Evolutionary conservation across 2,113 vertebrate species (phyloP).

Genomic region (Tupaia chinensis): DNA sequence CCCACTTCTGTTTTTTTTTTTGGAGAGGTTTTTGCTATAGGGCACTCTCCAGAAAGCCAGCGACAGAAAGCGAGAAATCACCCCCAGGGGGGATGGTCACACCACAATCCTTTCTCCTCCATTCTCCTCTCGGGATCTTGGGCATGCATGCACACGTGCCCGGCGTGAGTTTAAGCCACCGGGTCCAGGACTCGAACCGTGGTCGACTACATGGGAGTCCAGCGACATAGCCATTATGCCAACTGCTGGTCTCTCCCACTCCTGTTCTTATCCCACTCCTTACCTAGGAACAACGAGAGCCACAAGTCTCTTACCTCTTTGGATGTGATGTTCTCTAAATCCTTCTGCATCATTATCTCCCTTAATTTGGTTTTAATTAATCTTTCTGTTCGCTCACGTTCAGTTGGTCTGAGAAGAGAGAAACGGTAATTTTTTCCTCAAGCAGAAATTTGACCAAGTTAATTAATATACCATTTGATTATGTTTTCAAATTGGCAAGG

Average conservation of each 20-base stretch:
- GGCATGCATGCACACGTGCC: no score
- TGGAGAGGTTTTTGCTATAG: no score
- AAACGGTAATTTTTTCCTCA: constrained; percentile 66
- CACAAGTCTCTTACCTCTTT: constrained; percentile 92
- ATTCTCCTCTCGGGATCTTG: no score
- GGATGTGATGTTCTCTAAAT: constrained; percentile 98
- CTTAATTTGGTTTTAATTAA: constrained; percentile 95
- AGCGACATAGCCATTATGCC: no score
- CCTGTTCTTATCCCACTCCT: neutral
- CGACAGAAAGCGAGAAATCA: no score
- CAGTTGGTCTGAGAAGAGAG: constrained; percentile 92
- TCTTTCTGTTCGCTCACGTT: constrained; percentile 96
- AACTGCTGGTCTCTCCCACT: no score
- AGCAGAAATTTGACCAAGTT: constrained; percentile 32
- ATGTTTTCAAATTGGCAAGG: constrained; percentile 33
- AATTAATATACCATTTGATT: constrained; percentile 40
- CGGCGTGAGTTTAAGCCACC: no score
- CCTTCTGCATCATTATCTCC: constrained; percentile 99
- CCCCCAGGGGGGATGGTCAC: no score
- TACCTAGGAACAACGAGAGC: neutral
- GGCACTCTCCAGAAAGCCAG: no score
- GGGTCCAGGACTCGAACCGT: no score
- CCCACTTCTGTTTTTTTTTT: neutral
- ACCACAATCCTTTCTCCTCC: no score
- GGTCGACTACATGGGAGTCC: no score